Percentiles rank a stretch among this genome's conserved stretches.
phyloP scores from a whole-genome alignment of 2,797 vertebrate genomes.

The Nannoperca obscura region DNA sequence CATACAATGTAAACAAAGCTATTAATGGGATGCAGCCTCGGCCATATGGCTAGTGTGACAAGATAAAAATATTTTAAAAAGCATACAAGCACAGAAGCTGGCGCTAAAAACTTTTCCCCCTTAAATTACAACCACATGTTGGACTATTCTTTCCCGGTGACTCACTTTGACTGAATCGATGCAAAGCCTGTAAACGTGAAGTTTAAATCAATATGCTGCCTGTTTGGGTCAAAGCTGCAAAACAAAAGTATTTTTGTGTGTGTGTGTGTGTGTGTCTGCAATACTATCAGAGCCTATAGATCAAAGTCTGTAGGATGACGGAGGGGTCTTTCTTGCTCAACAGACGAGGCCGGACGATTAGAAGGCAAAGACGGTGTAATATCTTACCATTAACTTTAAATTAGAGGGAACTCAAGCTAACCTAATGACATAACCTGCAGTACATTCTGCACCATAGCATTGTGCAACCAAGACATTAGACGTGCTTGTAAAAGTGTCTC shows the following conservation, averaged over 20 bases:
- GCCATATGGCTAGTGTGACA: conserved; percentile 43
- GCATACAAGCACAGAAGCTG: conserved; percentile 38
- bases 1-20: conserved; percentile 31
- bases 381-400: conserved; percentile 29
- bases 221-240: not conserved
- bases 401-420: conserved; percentile 31
- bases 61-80: conserved; percentile 54
- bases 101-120: conserved; percentile 44
- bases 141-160: conserved; percentile 67
- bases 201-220: conserved; percentile 1
- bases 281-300: conserved; percentile 12
- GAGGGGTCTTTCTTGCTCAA: not conserved
- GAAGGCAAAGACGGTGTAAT: not conserved
- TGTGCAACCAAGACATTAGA: conserved; percentile 32
- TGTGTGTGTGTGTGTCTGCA: not conserved
- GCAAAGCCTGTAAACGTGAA: conserved; percentile 21
- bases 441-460: conserved; percentile 20
- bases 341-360: conserved; percentile 17
- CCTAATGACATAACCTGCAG: conserved; percentile 20
- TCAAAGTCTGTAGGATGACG: not conserved
- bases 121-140: conserved; percentile 76
- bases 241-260: not conserved
- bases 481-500: conserved; percentile 48
- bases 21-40: conserved; percentile 45
- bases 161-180: conserved; percentile 53